phyloP scores from a whole-genome alignment of 2,797 vertebrate genomes.

The Macropus fuliginosus region DNA sequence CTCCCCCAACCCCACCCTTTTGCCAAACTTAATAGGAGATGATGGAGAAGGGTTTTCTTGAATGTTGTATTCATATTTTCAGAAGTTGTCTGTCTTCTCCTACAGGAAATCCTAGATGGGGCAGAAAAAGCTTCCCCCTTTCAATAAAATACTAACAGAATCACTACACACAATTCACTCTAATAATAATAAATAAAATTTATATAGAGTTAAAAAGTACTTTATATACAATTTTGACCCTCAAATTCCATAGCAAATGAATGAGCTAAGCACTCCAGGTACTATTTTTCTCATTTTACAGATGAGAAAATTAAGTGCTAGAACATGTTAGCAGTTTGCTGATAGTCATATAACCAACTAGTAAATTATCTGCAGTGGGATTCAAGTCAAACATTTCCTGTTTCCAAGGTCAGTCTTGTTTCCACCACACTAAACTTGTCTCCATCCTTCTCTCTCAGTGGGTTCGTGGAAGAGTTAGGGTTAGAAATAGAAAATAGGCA shows the following conservation, averaged over 20 bases:
- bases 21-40: background rate
- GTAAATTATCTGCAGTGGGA: background rate
- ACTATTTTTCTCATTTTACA: background rate
- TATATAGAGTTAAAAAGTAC: background rate
- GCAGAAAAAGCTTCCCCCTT: background rate
- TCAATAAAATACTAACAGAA: background rate
- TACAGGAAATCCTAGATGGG: background rate
- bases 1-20: too few relatives aligned
- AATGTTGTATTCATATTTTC: background rate
- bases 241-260: background rate
- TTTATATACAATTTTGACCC: background rate
- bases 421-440: background rate
- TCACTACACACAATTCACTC: background rate
- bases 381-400: background rate
- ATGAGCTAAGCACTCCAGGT: background rate
- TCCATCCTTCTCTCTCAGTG: background rate
- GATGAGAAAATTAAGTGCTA: background rate
- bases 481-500: background rate
- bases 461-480: background rate
- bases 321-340: background rate
- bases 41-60: background rate
- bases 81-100: background rate
- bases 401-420: background rate
- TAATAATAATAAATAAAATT: background rate
- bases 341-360: background rate